Percentiles rank a stretch among this genome's conserved stretches.
phyloP scores from a whole-genome alignment of 2,113 vertebrate genomes.

The Menidia beryllina region DNA sequence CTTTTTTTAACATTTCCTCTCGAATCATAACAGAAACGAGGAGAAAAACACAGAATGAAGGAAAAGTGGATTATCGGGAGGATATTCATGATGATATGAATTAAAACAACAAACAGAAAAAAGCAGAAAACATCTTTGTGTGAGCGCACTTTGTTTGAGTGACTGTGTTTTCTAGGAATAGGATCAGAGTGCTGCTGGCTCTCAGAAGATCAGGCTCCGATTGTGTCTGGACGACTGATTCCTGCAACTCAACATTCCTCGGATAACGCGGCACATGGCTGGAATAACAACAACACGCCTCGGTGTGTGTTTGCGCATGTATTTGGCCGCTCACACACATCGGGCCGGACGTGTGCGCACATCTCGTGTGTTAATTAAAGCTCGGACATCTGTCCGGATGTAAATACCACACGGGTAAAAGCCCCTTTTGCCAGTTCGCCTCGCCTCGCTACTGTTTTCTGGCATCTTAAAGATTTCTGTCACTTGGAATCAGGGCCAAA shows the following conservation, averaged over 20 bases:
- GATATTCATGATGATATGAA: too few relatives aligned
- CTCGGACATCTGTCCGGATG: background rate
- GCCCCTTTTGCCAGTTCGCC: too few relatives aligned
- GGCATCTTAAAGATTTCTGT: too few relatives aligned
- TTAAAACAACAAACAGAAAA: too few relatives aligned
- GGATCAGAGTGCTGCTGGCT: constrained; percentile 27
- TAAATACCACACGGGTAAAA: background rate
- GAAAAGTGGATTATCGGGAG: too few relatives aligned
- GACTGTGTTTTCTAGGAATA: constrained; percentile 22
- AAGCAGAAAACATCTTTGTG: too few relatives aligned
- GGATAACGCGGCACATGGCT: constrained; percentile 64
- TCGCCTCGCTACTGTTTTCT: too few relatives aligned
- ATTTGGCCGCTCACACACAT: background rate
- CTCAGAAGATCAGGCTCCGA: constrained; percentile 46
- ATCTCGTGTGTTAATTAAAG: background rate
- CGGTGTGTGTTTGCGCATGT: constrained; percentile 4
- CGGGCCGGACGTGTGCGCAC: background rate
- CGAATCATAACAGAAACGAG: too few relatives aligned
- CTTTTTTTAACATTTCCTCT: too few relatives aligned
- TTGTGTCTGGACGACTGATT: constrained; percentile 61
- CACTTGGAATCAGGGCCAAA: too few relatives aligned
- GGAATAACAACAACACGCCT: constrained; percentile 42
- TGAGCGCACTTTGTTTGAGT: too few relatives aligned
- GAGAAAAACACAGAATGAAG: too few relatives aligned
- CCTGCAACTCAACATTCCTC: constrained; percentile 48